phyloP scores from a whole-genome alignment of 2,113 vertebrate species.

The Narcine bancroftii region DNA sequence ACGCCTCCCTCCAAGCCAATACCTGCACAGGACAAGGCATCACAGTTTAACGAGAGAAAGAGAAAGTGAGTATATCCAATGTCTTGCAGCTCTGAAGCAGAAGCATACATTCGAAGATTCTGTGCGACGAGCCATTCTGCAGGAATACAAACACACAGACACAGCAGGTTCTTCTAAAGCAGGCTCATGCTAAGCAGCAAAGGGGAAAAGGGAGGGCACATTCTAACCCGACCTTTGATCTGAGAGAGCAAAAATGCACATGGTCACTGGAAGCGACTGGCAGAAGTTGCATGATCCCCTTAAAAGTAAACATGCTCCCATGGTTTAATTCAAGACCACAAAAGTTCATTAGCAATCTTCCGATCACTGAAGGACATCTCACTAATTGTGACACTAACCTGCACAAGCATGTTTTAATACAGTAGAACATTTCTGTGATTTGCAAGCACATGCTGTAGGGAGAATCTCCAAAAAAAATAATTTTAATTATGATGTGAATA shows the following conservation, averaged over 20 bases:
- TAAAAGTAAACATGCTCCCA: slow-evolving; percentile 25
- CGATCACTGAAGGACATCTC: background rate
- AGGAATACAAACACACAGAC: slow-evolving; percentile 70
- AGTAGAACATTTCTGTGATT: background rate
- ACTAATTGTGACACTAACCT: background rate
- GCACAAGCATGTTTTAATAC: background rate
- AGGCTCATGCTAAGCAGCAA: slow-evolving; percentile 64
- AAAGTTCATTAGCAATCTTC: slow-evolving; percentile 23
- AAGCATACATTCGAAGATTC: slow-evolving; percentile 62
- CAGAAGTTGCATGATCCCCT: slow-evolving; percentile 31
- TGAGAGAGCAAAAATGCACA: slow-evolving; percentile 39
- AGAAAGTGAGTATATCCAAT: slow-evolving; percentile 45
- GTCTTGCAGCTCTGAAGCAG: slow-evolving; percentile 62
- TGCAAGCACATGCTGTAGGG: background rate
- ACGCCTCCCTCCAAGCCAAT: slow-evolving; percentile 79
- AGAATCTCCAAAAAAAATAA: background rate
- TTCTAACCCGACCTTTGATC: slow-evolving; percentile 46
- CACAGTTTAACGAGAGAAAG: slow-evolving; percentile 73
- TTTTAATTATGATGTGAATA: background rate
- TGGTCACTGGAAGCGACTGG: slow-evolving; percentile 34
- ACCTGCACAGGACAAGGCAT: slow-evolving; percentile 79
- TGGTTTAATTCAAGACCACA: slow-evolving; percentile 15
- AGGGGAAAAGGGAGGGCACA: slow-evolving; percentile 50
- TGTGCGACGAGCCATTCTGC: slow-evolving; percentile 75
- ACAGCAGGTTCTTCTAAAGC: slow-evolving; percentile 61